These are phyloP conservation scores for Rhynchomys soricoides DNA, from an alignment of 2,113 vertebrate species.

Conservation along the genomic window DNA sequence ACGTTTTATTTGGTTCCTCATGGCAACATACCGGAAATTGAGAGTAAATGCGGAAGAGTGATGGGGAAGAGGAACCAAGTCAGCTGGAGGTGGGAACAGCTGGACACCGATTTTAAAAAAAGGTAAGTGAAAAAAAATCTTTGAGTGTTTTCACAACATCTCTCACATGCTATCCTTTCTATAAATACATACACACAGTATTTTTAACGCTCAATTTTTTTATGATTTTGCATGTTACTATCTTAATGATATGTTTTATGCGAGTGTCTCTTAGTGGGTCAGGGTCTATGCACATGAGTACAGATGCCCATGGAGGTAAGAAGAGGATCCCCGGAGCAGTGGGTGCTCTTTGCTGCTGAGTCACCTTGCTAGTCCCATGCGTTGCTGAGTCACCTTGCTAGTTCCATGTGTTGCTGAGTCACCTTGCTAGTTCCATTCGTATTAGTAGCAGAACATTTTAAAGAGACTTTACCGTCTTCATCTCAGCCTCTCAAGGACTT, in stretches of 20 bases:
- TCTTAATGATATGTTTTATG: not conserved
- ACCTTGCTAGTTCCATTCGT: not conserved
- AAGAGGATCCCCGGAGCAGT: not conserved
- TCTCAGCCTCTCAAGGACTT: slow-evolving; percentile 19
- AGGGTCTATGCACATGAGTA: not conserved
- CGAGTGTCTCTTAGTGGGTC: not conserved
- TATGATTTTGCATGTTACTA: not conserved
- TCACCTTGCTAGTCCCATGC: not conserved
- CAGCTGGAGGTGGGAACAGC: not conserved
- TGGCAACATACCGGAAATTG: not conserved
- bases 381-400: not conserved
- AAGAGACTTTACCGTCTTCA: not conserved
- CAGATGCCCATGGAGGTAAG: not conserved
- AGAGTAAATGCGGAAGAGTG: too few species aligned
- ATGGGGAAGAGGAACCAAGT: not conserved
- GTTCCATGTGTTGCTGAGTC: not conserved
- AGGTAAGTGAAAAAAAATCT: not conserved
- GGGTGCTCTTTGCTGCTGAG: not conserved
- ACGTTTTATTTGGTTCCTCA: not conserved
- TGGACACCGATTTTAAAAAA: not conserved
- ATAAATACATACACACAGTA: not conserved
- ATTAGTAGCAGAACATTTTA: not conserved
- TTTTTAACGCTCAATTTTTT: not conserved
- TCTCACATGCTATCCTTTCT: too few species aligned
- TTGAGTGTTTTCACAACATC: not conserved